Percentiles rank a stretch among this genome's conserved stretches.
Evolutionary conservation across 2,797 vertebrate species (phyloP).

Genomic region (Melanotaenia pygmaea): DNA sequence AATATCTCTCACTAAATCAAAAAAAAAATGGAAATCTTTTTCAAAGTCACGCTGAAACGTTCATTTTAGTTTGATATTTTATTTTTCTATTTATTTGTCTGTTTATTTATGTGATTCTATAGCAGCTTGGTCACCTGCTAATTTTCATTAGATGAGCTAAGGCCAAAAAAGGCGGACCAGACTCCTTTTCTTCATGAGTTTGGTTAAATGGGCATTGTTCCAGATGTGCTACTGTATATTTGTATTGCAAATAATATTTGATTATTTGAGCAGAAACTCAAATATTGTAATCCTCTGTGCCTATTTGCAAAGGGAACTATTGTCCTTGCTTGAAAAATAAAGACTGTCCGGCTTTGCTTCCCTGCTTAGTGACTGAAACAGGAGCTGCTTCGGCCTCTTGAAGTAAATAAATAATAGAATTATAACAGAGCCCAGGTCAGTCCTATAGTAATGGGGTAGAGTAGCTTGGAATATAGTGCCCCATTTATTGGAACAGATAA

Average conservation of each 20-base stretch:
- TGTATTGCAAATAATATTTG: background rate
- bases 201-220: background rate
- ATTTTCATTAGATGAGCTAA: background rate
- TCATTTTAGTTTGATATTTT: too few species aligned
- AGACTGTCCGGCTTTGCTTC: background rate
- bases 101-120: too few species aligned
- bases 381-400: slow-evolving; percentile 27
- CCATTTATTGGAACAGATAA: slow-evolving; percentile 64
- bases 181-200: background rate
- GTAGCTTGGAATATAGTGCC: slow-evolving; percentile 18
- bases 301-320: background rate
- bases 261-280: background rate
- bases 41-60: too few species aligned
- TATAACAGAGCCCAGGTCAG: slow-evolving; percentile 33
- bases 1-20: too few species aligned
- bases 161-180: background rate
- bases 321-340: slow-evolving; percentile 21
- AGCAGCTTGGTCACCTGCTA: background rate
- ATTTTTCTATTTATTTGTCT: too few species aligned
- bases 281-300: background rate
- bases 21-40: too few species aligned
- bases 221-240: background rate
- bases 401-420: slow-evolving; percentile 43
- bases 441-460: background rate
- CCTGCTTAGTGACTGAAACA: slow-evolving; percentile 11